Conservation (phyloP, 2,888 invertebrate genomes). For the Liodrosophila aerea region DNA sequence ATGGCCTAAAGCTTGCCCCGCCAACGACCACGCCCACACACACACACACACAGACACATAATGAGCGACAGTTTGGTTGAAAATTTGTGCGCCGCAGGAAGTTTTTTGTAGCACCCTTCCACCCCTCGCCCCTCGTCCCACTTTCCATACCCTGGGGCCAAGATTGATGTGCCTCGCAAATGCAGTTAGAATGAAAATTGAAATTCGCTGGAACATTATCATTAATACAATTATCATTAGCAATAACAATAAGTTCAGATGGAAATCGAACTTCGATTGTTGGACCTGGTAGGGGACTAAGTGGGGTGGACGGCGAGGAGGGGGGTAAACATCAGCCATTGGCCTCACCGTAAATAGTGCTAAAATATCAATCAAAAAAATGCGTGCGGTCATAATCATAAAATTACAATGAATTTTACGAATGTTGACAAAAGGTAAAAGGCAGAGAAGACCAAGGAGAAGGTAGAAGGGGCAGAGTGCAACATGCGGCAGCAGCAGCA, state of each 20-base stretch:
- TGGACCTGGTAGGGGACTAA: too few relatives aligned
- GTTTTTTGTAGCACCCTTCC: conserved; percentile 30
- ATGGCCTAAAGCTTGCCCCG: conserved; percentile 34
- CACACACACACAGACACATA: conserved; percentile 46
- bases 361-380: conserved; percentile 73
- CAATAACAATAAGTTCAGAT: conserved; percentile 6
- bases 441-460: conserved; percentile 9
- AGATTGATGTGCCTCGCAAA: conserved; percentile 67
- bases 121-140: neutral
- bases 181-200: conserved; percentile 65
- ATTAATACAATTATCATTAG: conserved; percentile 4
- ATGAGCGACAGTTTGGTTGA: conserved; percentile 63
- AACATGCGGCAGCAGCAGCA: conserved; percentile 26
- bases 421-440: conserved; percentile 40
- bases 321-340: conserved; percentile 19
- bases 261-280: conserved; percentile 49
- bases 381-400: conserved; percentile 75
- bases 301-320: conserved; percentile 23
- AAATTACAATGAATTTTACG: conserved; percentile 75
- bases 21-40: neutral
- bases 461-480: conserved; percentile 2
- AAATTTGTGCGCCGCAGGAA: conserved; percentile 52
- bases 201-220: conserved; percentile 56
- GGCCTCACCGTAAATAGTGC: conserved; percentile 69
- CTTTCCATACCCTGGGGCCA: conserved; percentile 16